Conservation (phyloP, 1,140 invertebrate genomes). For the Meteorus sp. region DNA sequence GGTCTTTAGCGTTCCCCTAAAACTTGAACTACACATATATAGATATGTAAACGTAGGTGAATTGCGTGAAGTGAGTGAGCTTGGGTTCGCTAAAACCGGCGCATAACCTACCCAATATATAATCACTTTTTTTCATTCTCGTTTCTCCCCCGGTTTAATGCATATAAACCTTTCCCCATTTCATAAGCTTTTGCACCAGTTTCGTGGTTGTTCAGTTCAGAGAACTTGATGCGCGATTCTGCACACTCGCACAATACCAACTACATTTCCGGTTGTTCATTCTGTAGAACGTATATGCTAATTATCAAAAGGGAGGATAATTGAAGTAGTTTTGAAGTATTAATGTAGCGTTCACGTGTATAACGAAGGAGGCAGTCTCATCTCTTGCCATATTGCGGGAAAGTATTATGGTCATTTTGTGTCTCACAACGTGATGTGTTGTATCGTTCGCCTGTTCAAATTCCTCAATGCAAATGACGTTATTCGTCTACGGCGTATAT, state of each 20-base stretch:
- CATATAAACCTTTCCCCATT: not conserved
- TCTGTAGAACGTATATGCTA: too few species aligned
- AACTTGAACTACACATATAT: slow-evolving; percentile 43
- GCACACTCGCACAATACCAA: too few species aligned
- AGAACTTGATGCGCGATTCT: slow-evolving; percentile 1
- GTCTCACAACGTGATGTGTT: too few species aligned
- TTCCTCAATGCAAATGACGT: too few species aligned
- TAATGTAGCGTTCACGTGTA: too few species aligned
- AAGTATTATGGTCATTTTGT: too few species aligned
- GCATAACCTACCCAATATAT: slow-evolving; percentile 40
- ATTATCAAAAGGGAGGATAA: too few species aligned
- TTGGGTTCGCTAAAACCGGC: slow-evolving; percentile 3
- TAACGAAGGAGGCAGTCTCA: too few species aligned
- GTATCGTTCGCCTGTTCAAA: too few species aligned
- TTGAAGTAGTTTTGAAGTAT: too few species aligned
- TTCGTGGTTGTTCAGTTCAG: slow-evolving; percentile 10
- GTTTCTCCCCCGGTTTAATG: not conserved
- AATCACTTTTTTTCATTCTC: slow-evolving; percentile 36
- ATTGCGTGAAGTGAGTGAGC: slow-evolving; percentile 10
- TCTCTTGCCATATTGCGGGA: too few species aligned
- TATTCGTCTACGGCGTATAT: too few species aligned
- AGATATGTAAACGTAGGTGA: slow-evolving; percentile 33
- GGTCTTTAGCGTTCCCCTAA: slow-evolving; percentile 39
- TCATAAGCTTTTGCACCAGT: slow-evolving; percentile 7
- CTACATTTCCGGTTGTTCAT: slow-evolving; percentile 7